These are phyloP conservation scores for Choristoneura rosaceana DNA, from an alignment of 2,888 invertebrate species.

Conservation along the genomic window DNA sequence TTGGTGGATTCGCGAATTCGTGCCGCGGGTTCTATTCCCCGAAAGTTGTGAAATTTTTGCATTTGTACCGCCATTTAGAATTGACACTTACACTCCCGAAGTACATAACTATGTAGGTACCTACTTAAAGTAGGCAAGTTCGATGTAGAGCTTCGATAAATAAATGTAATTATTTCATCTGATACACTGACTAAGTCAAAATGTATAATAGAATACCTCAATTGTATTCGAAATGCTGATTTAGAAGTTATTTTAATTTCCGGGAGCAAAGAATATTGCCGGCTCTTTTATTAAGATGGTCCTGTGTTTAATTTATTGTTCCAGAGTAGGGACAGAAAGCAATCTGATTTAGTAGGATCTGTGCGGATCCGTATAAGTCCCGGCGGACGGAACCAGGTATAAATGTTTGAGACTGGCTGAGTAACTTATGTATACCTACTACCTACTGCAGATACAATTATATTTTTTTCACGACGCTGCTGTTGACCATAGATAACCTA, in stretches of 20 bases:
- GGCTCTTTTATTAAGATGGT: slow-evolving; percentile 24
- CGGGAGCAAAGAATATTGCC: slow-evolving; percentile 6
- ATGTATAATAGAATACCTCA: no score
- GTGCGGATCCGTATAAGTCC: slow-evolving; percentile 27
- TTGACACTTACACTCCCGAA: neutral
- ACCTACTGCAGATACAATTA: slow-evolving; percentile 7
- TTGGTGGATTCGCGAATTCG: slow-evolving; percentile 35
- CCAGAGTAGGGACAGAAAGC: slow-evolving; percentile 32
- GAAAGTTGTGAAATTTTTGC: neutral
- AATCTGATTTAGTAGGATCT: slow-evolving; percentile 38
- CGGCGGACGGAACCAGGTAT: slow-evolving; percentile 18
- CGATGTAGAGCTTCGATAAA: no score
- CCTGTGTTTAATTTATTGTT: slow-evolving; percentile 38
- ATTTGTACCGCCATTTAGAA: neutral
- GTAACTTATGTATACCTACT: slow-evolving; percentile 19
- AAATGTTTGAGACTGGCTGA: slow-evolving; percentile 10
- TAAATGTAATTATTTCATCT: no score
- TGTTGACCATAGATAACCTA: no score
- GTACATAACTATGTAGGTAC: no score
- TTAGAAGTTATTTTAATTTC: slow-evolving; percentile 5
- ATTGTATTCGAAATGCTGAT: neutral
- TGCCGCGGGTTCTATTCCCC: no score
- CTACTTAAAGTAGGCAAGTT: no score
- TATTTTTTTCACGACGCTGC: slow-evolving; percentile 1
- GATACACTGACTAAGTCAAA: no score